Conservation (phyloP, 2,888 invertebrate species). For the Xanthorhoe designata region DNA sequence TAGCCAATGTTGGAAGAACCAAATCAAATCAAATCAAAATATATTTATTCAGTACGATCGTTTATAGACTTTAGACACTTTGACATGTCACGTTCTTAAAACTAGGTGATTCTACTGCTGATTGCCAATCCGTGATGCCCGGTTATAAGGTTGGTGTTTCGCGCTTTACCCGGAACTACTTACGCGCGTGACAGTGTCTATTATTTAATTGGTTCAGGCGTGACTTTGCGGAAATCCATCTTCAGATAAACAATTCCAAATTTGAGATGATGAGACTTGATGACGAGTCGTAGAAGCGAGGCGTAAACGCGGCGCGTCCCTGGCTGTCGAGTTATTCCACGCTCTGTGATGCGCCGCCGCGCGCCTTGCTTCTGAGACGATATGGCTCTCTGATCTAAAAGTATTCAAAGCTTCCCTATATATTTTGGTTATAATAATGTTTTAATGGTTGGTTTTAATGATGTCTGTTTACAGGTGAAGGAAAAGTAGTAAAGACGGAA, state of each 20-base stretch:
- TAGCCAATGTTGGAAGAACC: too few relatives aligned
- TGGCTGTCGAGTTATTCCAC: slow-evolving; percentile 55
- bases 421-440: neutral
- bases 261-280: slow-evolving; percentile 62
- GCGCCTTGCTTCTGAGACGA: slow-evolving; percentile 47
- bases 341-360: slow-evolving; percentile 32
- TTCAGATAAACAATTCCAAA: neutral
- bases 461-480: slow-evolving; percentile 69
- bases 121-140: too few relatives aligned
- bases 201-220: too few relatives aligned
- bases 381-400: neutral
- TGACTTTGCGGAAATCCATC: neutral
- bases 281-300: slow-evolving; percentile 66
- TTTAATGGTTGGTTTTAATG: neutral
- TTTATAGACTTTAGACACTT: too few relatives aligned
- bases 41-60: too few relatives aligned
- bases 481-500: slow-evolving; percentile 81
- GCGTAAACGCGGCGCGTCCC: slow-evolving; percentile 33
- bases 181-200: too few relatives aligned
- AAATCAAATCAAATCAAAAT: too few relatives aligned
- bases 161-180: too few relatives aligned
- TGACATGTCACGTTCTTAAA: too few relatives aligned
- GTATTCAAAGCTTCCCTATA: neutral
- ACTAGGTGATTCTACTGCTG: too few relatives aligned
- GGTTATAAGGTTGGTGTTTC: too few relatives aligned